Conservation (phyloP, 2,888 invertebrate species). For the Ectemnius continuus region DNA sequence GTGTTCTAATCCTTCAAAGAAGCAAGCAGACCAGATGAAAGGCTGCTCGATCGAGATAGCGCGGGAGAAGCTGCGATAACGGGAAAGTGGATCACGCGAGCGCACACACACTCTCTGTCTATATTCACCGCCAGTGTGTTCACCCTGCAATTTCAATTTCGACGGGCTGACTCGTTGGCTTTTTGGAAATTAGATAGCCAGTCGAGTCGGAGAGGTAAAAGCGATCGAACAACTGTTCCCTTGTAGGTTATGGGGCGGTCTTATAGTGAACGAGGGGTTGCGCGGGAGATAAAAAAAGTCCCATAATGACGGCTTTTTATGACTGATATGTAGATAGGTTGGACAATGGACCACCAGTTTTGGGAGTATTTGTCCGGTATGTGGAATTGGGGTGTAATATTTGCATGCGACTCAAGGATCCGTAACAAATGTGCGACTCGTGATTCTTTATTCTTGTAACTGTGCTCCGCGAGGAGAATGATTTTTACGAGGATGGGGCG, state of each 20-base stretch:
- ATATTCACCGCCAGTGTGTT: no score
- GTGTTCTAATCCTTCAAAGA: constrained; percentile 28
- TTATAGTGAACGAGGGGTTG: constrained; percentile 20
- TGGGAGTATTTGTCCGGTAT: constrained; percentile 45
- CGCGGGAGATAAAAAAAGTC: constrained; percentile 44
- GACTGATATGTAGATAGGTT: constrained; percentile 66
- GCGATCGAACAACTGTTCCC: constrained; percentile 6
- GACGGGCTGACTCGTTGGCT: constrained; percentile 55
- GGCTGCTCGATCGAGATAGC: constrained; percentile 49
- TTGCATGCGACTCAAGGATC: constrained; percentile 73
- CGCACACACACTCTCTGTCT: no score
- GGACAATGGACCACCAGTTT: constrained; percentile 52
- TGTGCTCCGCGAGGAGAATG: constrained; percentile 26
- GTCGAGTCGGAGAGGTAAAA: constrained; percentile 4
- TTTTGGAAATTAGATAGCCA: constrained; percentile 68
- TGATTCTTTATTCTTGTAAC: not conserved
- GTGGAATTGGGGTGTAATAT: constrained; percentile 66
- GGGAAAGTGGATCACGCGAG: constrained; percentile 29
- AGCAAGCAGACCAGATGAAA: constrained; percentile 46
- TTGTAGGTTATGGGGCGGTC: no score
- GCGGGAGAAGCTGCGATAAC: constrained; percentile 50
- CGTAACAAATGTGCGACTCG: constrained; percentile 66
- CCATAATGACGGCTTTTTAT: constrained; percentile 41
- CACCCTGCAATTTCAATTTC: constrained; percentile 43
- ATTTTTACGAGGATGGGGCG: constrained; percentile 32